A percentile compares a stretch with the other conserved stretches of the same genome.
Evolutionary conservation across 2,113 vertebrate genomes (phyloP).

Genomic region (Oreochromis tanganicae): DNA sequence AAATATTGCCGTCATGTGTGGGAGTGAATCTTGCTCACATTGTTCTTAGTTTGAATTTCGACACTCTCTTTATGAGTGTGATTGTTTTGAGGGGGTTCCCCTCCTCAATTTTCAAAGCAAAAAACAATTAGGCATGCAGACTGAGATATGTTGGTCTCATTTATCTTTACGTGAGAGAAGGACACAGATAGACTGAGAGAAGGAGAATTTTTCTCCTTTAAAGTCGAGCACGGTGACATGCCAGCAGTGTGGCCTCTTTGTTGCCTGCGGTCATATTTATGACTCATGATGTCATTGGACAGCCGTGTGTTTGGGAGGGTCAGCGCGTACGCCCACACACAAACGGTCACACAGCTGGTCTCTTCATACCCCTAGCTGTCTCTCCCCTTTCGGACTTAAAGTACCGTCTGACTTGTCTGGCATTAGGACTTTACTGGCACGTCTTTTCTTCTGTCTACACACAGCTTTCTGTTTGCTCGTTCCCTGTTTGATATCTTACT

Average conservation of each 20-base stretch:
- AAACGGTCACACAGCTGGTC: slow-evolving; percentile 46
- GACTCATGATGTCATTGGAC: slow-evolving; percentile 65
- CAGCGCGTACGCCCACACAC: slow-evolving; percentile 44
- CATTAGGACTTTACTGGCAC: background rate
- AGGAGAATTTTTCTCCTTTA: background rate
- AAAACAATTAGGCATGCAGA: slow-evolving; percentile 40
- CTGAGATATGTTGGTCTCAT: background rate
- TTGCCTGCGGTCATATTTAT: slow-evolving; percentile 62
- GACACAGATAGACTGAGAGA: background rate
- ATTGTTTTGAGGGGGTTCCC: slow-evolving; percentile 22
- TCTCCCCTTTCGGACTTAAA: slow-evolving; percentile 11
- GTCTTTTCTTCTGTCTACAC: background rate
- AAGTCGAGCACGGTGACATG: slow-evolving; percentile 16
- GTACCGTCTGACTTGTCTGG: slow-evolving; percentile 23
- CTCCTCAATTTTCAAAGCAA: slow-evolving; percentile 30
- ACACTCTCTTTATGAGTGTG: slow-evolving; percentile 40
- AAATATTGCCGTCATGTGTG: slow-evolving; percentile 45
- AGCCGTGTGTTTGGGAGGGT: slow-evolving; percentile 53
- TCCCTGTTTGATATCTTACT: slow-evolving; percentile 12
- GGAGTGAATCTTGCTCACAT: slow-evolving; percentile 41
- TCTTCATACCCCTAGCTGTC: background rate
- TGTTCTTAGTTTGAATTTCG: slow-evolving; percentile 35
- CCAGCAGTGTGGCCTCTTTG: slow-evolving; percentile 45
- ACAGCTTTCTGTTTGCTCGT: background rate
- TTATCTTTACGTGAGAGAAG: background rate